Conservation (phyloP, 2,113 vertebrate species). For the Barbus barbus region DNA sequence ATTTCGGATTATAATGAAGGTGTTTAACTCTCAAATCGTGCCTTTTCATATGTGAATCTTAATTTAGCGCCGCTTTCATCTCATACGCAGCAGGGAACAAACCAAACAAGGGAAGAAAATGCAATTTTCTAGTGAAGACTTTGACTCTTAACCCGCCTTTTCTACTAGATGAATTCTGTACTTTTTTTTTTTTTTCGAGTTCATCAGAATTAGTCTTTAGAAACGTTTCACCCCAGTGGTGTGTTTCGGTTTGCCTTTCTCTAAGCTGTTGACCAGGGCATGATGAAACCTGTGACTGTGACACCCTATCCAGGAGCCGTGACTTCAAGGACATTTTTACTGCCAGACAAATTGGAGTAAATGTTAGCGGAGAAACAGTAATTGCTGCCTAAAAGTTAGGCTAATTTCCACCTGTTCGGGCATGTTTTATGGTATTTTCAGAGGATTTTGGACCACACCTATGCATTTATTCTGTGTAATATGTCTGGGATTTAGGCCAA, state of each 20-base stretch:
- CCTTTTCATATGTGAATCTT: constrained; percentile 21
- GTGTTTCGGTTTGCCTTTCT: constrained; percentile 36
- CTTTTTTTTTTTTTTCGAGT: background rate
- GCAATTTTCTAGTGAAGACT: background rate
- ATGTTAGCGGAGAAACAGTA: constrained; percentile 59
- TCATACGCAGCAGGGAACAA: constrained; percentile 10
- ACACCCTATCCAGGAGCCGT: constrained; percentile 29
- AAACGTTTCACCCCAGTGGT: background rate
- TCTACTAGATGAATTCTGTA: background rate
- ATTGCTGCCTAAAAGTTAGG: constrained; percentile 59
- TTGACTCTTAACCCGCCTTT: background rate
- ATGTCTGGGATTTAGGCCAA: constrained; percentile 23
- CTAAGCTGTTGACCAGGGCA: constrained; percentile 18
- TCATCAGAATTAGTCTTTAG: background rate
- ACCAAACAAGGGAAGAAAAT: background rate
- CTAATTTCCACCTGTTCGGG: constrained; percentile 55
- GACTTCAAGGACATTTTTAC: constrained; percentile 38
- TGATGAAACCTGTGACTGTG: constrained; percentile 39
- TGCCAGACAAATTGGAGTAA: constrained; percentile 45
- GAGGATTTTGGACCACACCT: constrained; percentile 33
- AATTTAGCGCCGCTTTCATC: constrained; percentile 6
- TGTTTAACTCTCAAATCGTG: background rate
- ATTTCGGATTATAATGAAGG: constrained; percentile 26
- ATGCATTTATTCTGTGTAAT: background rate
- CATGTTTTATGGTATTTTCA: constrained; percentile 51